Evolutionary conservation across 2,797 vertebrate species (phyloP), one percentile per base, ranked within the genome.

Genomic region (Serranus cabrilla): DNA sequence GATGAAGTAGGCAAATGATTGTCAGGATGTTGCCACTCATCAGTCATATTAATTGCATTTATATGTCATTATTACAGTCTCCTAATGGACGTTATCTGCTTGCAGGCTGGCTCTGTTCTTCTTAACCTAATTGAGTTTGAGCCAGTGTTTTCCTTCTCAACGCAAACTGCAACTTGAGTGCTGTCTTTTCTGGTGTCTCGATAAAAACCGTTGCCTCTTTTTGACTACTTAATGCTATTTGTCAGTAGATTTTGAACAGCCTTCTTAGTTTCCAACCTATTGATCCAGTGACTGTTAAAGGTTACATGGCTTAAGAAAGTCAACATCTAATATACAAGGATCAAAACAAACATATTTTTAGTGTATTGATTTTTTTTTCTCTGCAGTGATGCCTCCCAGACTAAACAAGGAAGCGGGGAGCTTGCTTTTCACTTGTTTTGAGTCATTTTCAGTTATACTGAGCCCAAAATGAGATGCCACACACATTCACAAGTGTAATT

Each of bases 31-130:
- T 91, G 86, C 86, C 75, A 85, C 89, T 91, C 91, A 93, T 93
- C 91, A 84, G 75, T 93, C 90, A 92, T 90, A 91, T 93, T 93
- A 94, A 92, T 93, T 93, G 83, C 89, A 88, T 94, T 93, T 91
- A 87, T 91, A 85, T 89, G 90, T 89, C 92, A 88, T 93, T 92
- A 93, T 93, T 88, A 87, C 71, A 56, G 78, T 61, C 71, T 84
- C 73, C 71, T 91, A 91, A 93, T 93, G 89, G 89, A 93, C 86
- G 87, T 66, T 85, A 68, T 80, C 83, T 83, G 64, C 82, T 88
- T 68, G 74, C 74, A 80, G 78, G 16, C 72, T 13, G 68, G 77
- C 82, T 83, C 69, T 85, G 63, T 80, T 78, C 83, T 88, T 60
- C 67, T 83, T 89, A 85, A 89, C 82, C 72, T 91, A 88, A 93